phyloP scores from a whole-genome alignment of 2,113 vertebrate species.

The Cathartes aura region DNA sequence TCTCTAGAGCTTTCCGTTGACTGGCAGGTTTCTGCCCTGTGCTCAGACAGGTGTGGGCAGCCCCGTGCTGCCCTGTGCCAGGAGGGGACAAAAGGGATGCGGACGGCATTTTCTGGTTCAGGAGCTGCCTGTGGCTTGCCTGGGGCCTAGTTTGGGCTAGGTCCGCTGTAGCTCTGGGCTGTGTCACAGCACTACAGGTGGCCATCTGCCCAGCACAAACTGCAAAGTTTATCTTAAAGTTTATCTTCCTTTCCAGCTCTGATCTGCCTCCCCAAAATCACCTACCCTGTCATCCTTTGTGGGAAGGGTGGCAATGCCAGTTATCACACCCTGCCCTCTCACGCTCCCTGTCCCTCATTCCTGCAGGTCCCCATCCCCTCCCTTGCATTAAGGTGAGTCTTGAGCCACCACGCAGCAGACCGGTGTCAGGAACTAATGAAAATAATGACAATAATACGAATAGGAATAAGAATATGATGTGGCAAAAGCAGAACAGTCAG shows the following conservation, averaged over 20 bases:
- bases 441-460: neutral
- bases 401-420: neutral
- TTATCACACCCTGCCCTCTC: neutral
- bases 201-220: neutral
- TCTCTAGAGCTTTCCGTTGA: neutral
- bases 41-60: neutral
- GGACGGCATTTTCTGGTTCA: neutral
- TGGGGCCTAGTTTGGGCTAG: neutral
- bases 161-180: neutral
- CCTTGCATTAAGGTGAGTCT: neutral
- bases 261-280: neutral
- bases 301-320: neutral
- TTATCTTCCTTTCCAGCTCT: neutral
- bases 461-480: neutral
- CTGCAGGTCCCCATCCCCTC: neutral
- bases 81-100: neutral
- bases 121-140: neutral
- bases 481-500: neutral
- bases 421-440: neutral
- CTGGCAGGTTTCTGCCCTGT: neutral
- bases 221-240: neutral
- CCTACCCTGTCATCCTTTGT: too few relatives aligned
- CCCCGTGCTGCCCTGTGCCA: neutral
- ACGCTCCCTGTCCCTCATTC: rapidly evolving
- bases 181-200: neutral